phyloP scores from a whole-genome alignment of 2,797 vertebrate species.

The Arnoldichthys spilopterus region DNA sequence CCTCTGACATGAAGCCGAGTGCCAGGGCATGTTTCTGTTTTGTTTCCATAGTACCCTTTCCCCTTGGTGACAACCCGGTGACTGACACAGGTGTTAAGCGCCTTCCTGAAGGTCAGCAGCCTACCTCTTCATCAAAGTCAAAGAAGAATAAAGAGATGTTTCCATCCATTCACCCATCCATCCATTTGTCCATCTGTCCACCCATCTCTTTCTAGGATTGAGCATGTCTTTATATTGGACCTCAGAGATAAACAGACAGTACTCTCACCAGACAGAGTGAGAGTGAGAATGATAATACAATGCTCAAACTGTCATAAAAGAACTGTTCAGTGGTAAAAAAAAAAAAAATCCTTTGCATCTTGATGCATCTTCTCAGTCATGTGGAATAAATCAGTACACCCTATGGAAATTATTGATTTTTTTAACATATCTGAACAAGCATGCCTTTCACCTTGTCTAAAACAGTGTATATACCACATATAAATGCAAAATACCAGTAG shows the following conservation, averaged over 20 bases:
- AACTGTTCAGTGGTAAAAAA: no score
- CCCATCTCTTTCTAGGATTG: slow-evolving; percentile 10
- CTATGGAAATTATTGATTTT: no score
- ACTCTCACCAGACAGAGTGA: background rate
- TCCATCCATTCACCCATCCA: slow-evolving; percentile 41
- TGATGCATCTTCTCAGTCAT: no score
- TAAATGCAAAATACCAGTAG: no score
- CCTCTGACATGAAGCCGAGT: slow-evolving; percentile 36
- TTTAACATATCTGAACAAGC: no score
- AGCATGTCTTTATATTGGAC: background rate
- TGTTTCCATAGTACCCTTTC: slow-evolving; percentile 51
- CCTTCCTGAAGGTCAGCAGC: slow-evolving; percentile 50
- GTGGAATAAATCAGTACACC: no score
- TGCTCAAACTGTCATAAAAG: no score
- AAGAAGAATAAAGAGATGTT: slow-evolving; percentile 44
- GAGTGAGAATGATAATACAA: background rate
- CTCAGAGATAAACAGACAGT: background rate
- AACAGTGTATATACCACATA: no score
- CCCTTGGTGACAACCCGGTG: slow-evolving; percentile 34
- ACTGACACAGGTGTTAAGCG: slow-evolving; percentile 50
- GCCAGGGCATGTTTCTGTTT: slow-evolving; percentile 38
- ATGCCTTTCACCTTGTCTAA: no score
- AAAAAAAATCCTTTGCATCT: no score
- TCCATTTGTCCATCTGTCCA: slow-evolving; percentile 39
- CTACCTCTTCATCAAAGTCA: slow-evolving; percentile 49